Conservation (phyloP, 1,140 invertebrate genomes). For the Arion vulgaris region DNA sequence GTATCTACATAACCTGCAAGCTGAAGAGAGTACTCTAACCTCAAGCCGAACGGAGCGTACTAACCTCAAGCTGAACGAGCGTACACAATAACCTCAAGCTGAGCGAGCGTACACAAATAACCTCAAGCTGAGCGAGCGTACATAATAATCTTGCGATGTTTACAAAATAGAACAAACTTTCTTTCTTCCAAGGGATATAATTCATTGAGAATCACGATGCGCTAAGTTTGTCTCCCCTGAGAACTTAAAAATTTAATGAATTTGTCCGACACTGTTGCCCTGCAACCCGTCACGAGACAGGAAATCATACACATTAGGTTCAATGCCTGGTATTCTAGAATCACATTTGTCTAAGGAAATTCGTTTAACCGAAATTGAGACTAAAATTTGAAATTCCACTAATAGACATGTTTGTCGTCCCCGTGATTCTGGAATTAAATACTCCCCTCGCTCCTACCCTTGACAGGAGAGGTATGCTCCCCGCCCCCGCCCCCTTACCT, state of each 20-base stretch:
- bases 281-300: not conserved
- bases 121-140: not conserved
- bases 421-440: not conserved
- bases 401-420: not conserved
- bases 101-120: too few species aligned
- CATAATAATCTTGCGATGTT: not conserved
- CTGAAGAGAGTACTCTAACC: too few species aligned
- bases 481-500: too few species aligned
- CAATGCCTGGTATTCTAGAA: not conserved
- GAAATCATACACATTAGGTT: not conserved
- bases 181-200: not conserved
- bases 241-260: not conserved
- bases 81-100: too few species aligned
- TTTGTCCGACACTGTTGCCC: not conserved
- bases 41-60: too few species aligned
- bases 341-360: not conserved
- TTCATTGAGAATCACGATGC: slow-evolving; percentile 1
- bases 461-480: too few species aligned
- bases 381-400: not conserved
- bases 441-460: too few species aligned
- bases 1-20: too few species aligned
- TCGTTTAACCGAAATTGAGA: not conserved
- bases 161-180: too few species aligned
- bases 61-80: too few species aligned
- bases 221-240: not conserved